Evolutionary conservation across 1,140 invertebrate genomes (phyloP), one percentile per base, ranked within the genome.

Genomic region (Sycophaga agraensis): DNA sequence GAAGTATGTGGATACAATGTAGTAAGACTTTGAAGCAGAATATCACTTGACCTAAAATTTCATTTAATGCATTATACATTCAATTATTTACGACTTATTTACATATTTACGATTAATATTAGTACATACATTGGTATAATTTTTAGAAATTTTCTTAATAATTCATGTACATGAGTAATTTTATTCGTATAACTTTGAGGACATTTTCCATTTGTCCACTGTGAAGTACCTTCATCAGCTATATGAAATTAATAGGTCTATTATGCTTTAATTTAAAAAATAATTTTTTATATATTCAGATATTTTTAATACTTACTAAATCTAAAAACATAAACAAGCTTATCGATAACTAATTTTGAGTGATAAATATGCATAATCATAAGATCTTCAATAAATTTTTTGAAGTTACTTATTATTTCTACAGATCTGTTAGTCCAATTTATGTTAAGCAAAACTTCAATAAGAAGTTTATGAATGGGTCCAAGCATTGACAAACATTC

Each of bases 1-100:
- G 82, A 84, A 62, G 84, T 78, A 70, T 88, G 91, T 2, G 91
- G 91, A 78, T 87, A 91, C 14, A 74, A 69, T n/a, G 74, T 73
- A 39, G 61, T 71, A 21, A 90, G 70, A 3, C 82, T 72, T 51
- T 82, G 75, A 17, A 85, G 48, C 26, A 89, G 66, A 24, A 85
- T 53, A 19, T 82, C 75, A 42, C 73, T 75, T 19, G 83, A 83
- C 83, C 88, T 89, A 65, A 56, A 78, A 77, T 67, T 46, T 46
- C n/a, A 63, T 65, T 54, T 40, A 60, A 54, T 31, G 22, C 22
- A 51, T 65, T 14, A 54, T 60, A 37, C 43, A 59, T n/a, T n/a
- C 37, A 55, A 59, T 39, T 43, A 35, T 39, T 28, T 54, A 55
- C 1, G 21, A 68, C 45, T 19, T 71, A 72, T 68, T 63, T 56